phyloP scores from a whole-genome alignment of 2,113 vertebrate genomes.

The Otocyon megalotis region DNA sequence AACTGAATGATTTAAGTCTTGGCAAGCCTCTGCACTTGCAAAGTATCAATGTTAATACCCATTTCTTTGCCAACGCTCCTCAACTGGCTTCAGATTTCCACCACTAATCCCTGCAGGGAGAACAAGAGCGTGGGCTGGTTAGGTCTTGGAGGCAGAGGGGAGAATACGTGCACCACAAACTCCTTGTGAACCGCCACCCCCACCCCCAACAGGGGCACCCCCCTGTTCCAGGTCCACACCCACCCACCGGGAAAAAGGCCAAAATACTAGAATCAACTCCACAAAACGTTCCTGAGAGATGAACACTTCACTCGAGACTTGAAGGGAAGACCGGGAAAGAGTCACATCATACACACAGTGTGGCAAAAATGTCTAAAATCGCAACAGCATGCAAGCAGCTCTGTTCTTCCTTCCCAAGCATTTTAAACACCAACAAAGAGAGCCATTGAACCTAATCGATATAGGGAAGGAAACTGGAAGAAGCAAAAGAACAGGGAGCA shows the following conservation, averaged over 20 bases:
- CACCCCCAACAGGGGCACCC: not conserved
- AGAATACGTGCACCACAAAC: accelerated
- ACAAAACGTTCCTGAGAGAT: not conserved
- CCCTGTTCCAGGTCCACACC: not conserved
- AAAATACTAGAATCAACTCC: not conserved
- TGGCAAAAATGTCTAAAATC: not conserved
- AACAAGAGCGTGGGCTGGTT: not conserved
- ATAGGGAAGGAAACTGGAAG: not conserved
- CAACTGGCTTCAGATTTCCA: not conserved
- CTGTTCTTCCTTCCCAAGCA: not conserved
- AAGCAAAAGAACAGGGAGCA: not conserved
- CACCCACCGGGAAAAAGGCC: not conserved
- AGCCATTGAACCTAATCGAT: not conserved
- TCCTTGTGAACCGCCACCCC: accelerated
- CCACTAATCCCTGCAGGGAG: not conserved
- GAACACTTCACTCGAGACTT: not conserved
- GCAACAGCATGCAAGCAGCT: not conserved
- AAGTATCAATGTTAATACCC: not conserved
- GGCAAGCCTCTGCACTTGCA: not conserved
- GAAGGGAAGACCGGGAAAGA: not conserved
- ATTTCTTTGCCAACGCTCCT: not conserved
- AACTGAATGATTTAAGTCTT: not conserved
- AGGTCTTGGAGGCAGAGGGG: not conserved
- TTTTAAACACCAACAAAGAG: not conserved
- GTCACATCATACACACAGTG: not conserved